Conservation (phyloP, 1,140 invertebrate genomes). For the Panagrolaimus sp. region DNA sequence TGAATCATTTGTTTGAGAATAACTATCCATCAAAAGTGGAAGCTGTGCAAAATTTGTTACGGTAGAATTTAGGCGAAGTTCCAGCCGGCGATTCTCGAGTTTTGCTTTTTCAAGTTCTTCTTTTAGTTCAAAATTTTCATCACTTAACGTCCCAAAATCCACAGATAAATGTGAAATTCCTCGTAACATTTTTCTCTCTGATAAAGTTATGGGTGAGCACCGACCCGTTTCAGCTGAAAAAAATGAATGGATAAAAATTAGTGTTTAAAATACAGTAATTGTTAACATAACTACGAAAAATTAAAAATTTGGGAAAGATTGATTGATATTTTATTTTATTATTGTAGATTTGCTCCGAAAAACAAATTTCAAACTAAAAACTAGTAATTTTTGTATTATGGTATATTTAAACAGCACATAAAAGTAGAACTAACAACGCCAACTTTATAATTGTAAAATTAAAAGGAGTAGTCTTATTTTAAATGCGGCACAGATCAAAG, state of each 20-base stretch:
- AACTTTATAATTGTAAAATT: no score
- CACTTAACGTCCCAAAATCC: constrained; percentile 47
- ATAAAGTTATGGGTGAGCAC: constrained; percentile 26
- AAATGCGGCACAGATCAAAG: no score
- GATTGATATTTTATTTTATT: no score
- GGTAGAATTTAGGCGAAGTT: constrained; percentile 16
- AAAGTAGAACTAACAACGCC: no score
- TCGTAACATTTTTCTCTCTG: constrained; percentile 37
- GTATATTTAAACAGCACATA: no score
- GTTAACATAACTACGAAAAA: background rate
- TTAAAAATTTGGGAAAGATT: no score
- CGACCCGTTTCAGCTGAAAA: constrained; percentile 14
- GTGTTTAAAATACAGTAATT: constrained; percentile 11
- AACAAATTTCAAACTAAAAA: no score
- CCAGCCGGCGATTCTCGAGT: constrained; percentile 31
- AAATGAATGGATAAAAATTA: background rate
- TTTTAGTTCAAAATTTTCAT: constrained; percentile 50
- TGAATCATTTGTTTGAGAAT: constrained; percentile 22
- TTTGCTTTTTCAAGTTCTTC: constrained; percentile 36
- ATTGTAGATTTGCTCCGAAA: no score
- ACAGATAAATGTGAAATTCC: constrained; percentile 50
- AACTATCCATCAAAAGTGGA: constrained; percentile 20
- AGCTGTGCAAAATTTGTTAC: constrained; percentile 23
- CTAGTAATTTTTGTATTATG: no score
- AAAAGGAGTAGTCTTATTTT: no score